Evolutionary conservation across 2,113 vertebrate species (phyloP).

Genomic region (Neotoma lepida): DNA sequence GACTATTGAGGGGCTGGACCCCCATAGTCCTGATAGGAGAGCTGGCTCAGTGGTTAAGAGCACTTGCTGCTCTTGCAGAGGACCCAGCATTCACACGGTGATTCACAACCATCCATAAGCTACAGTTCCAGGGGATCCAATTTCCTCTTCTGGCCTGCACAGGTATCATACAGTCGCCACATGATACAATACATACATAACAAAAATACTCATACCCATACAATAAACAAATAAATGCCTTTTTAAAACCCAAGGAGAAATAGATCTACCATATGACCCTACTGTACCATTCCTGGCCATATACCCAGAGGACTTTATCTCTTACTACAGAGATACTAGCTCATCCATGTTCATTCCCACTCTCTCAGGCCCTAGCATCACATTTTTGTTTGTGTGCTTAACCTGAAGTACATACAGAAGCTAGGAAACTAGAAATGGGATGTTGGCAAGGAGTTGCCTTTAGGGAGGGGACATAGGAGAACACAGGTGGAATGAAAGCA

Average conservation of each 20-base stretch:
- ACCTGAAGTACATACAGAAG: background rate
- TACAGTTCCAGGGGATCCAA: background rate
- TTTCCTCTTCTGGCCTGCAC: background rate
- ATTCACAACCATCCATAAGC: background rate
- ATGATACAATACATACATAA: background rate
- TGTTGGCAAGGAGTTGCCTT: background rate
- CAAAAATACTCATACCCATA: background rate
- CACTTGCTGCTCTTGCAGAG: background rate
- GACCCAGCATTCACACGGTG: background rate
- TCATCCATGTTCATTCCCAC: background rate
- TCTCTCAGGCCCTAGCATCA: background rate
- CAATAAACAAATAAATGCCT: background rate
- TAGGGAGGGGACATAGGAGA: background rate
- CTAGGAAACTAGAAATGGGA: background rate
- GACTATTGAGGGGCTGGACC: no score
- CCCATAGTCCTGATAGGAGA: no score
- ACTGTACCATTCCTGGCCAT: background rate
- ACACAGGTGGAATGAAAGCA: background rate
- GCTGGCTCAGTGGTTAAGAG: background rate
- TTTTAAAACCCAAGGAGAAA: background rate
- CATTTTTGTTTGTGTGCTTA: background rate
- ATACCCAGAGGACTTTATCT: background rate
- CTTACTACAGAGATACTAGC: background rate
- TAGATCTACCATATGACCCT: background rate
- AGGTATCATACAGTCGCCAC: no score